Base-by-base conservation (phyloP, 2,888 invertebrate genomes). In the Acleris sparsana region DNA sequence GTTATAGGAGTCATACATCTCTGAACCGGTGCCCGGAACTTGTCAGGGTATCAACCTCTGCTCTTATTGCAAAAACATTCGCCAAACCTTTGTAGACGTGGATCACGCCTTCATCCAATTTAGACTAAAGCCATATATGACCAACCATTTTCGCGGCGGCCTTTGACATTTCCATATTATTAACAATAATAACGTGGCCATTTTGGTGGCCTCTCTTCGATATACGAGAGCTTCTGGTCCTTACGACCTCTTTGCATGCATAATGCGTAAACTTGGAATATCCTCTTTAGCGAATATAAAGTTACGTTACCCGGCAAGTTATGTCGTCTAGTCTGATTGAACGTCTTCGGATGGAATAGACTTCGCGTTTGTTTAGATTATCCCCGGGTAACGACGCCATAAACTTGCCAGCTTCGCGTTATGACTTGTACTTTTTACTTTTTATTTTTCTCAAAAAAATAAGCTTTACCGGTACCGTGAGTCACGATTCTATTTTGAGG, bases 221-320 rank as follows among this genome's bases (percentile, higher is more conserved):
- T 65, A 65, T 60, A 56, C 55, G 55, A 65, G 67, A 69, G 71
- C 75, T 72, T 77, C 77, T 85, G 83, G 80, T 83, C 83, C 81
- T 77, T 79, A 83, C 80, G 80, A 82, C 79, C 77, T 79, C 72
- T 76, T 74, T 80, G 82, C 84, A 85, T 87, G 80, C 84, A 86
- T 87, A 86, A 87, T 87, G 79, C 74, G 80, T 80, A 80, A 83
- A 80, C 77, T 80, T 75, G 67, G 80, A 82, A 85, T 81, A 82
- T 79, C 81, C 72, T 84, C 73, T 79, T 83, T 82, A 80, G 83
- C 82, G 80, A 82, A 87, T 86, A 87, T 84, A 86, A 86, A 88
- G 84, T 86, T 82, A 81, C 82, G 78, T 78, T 77, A 74, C 72
- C 72, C 56, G 53, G 56, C 61, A 70, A 78, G 78, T 76, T 73